A percentile compares a stretch with the other conserved stretches of the same genome.
Conservation (phyloP, 2,888 invertebrate genomes). For the Pandemis heparana region DNA sequence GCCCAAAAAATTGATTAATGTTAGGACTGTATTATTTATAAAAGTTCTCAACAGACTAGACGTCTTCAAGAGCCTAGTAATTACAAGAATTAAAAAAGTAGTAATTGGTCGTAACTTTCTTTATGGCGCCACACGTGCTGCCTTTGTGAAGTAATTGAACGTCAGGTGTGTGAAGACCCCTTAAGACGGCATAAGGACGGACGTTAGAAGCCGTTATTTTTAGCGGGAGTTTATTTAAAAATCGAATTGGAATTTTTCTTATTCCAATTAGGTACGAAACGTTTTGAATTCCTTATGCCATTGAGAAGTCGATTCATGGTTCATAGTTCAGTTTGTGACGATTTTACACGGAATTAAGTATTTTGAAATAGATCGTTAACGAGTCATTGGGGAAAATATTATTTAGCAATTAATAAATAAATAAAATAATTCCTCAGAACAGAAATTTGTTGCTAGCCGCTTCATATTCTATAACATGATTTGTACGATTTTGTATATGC, state of each 20-base stretch:
- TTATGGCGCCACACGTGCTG: constrained; percentile 33
- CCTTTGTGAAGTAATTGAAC: constrained; percentile 39
- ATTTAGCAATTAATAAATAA: too few relatives aligned
- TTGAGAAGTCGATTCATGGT: too few relatives aligned
- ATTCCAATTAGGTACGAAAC: background rate
- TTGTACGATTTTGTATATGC: too few relatives aligned
- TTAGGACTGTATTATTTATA: background rate
- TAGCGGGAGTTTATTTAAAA: constrained; percentile 43
- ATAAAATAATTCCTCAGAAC: too few relatives aligned
- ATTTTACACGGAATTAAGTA: too few relatives aligned
- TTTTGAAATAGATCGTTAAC: too few relatives aligned
- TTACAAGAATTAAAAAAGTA: constrained; percentile 3
- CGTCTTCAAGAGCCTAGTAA: background rate
- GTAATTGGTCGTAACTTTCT: constrained; percentile 35
- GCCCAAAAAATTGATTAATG: too few relatives aligned
- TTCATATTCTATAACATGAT: too few relatives aligned
- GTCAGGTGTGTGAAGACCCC: constrained; percentile 43
- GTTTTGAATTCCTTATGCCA: too few relatives aligned
- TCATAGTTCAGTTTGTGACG: too few relatives aligned
- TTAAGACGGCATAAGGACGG: constrained; percentile 41
- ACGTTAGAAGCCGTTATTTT: constrained; percentile 56
- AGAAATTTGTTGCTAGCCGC: too few relatives aligned
- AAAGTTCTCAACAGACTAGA: constrained; percentile 5
- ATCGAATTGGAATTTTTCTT: constrained; percentile 15
- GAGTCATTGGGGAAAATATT: too few relatives aligned